Percentiles rank a stretch among this genome's conserved stretches.
Evolutionary conservation across 2,888 invertebrate species (phyloP).

Genomic region (Thecophora atra): DNA sequence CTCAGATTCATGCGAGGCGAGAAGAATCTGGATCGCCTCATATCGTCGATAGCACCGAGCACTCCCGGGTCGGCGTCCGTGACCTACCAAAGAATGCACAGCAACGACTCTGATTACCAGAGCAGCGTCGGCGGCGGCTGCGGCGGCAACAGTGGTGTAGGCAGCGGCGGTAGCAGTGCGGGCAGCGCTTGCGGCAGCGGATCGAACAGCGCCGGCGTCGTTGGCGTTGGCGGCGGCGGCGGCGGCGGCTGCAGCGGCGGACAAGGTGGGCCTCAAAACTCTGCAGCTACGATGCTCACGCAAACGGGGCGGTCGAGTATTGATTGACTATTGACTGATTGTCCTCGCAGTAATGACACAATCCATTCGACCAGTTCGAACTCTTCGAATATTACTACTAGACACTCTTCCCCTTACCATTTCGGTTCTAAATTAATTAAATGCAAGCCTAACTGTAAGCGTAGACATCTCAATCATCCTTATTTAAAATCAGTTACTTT

Average conservation of each 20-base stretch:
- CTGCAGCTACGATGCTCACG: slow-evolving; percentile 64
- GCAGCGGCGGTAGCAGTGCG: slow-evolving; percentile 46
- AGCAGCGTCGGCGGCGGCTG: slow-evolving; percentile 51
- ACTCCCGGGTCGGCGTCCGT: slow-evolving; percentile 78
- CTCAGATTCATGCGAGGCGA: slow-evolving; percentile 91
- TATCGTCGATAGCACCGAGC: slow-evolving; percentile 72
- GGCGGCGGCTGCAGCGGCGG: slow-evolving; percentile 55
- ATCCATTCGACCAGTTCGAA: slow-evolving; percentile 38
- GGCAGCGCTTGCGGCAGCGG: slow-evolving; percentile 41
- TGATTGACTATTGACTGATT: slow-evolving; percentile 90
- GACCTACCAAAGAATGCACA: slow-evolving; percentile 85
- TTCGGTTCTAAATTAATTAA: slow-evolving; percentile 27
- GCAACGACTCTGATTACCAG: slow-evolving; percentile 76
- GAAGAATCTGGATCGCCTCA: slow-evolving; percentile 67
- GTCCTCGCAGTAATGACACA: slow-evolving; percentile 64
- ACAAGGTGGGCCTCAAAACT: slow-evolving; percentile 66
- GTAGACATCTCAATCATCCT: slow-evolving; percentile 48
- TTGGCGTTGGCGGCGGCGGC: slow-evolving; percentile 45
- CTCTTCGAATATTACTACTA: slow-evolving; percentile 38
- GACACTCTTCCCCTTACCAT: slow-evolving; percentile 24
- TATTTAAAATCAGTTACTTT: slow-evolving; percentile 45
- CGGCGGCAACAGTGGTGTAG: slow-evolving; percentile 49
- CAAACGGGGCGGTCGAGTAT: slow-evolving; percentile 67
- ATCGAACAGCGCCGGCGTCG: slow-evolving; percentile 49
- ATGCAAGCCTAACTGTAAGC: slow-evolving; percentile 38